phyloP scores from a whole-genome alignment of 1,140 invertebrate genomes.

The Caenorhabditis tropicalis region DNA sequence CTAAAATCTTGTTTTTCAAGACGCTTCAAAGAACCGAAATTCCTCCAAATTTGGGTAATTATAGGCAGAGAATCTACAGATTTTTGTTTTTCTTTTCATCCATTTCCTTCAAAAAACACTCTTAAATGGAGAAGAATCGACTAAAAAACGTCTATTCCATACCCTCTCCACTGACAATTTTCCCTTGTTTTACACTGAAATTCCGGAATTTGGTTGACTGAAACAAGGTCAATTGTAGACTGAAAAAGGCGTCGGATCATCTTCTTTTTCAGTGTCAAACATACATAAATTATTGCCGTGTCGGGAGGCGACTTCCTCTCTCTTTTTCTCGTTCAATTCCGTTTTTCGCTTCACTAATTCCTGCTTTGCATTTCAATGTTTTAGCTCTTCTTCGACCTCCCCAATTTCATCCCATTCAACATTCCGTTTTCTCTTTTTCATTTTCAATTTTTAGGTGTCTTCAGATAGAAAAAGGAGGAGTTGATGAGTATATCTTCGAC shows the following conservation, averaged over 20 bases:
- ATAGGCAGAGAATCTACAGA: no score
- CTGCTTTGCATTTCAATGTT: constrained; percentile 39
- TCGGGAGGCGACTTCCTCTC: constrained; percentile 4
- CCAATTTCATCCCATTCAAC: neutral
- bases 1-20: neutral
- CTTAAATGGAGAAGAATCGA: no score
- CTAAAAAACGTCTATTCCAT: no score
- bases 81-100: no score
- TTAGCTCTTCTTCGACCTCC: neutral
- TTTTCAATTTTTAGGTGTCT: neutral
- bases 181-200: no score
- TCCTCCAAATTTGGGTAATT: no score
- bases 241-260: neutral
- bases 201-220: neutral
- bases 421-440: neutral
- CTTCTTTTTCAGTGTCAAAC: neutral
- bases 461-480: neutral
- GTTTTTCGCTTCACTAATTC: constrained; percentile 1
- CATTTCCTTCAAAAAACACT: no score
- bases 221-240: neutral
- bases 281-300: constrained; percentile 28
- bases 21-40: neutral
- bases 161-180: neutral
- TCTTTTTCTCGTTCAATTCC: neutral
- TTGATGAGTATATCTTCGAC: neutral